Evolutionary conservation across 2,113 vertebrate species (phyloP), one percentile per base, ranked within the genome.

Genomic region (Poeciliopsis turrubarensis): DNA sequence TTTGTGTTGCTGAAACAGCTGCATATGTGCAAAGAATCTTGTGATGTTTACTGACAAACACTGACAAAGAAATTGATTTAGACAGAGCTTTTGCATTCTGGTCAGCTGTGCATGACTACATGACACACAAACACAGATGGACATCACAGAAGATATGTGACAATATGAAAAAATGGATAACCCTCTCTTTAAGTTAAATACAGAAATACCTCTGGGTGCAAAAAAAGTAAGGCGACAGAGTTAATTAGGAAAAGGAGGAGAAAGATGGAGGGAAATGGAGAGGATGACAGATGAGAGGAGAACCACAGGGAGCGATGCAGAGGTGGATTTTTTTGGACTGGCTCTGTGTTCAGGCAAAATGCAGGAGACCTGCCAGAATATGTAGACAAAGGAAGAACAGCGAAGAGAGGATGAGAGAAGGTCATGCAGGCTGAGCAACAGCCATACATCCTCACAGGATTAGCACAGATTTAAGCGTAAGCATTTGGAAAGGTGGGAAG

Each of bases 301-400:
- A 84, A 69, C 71, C 74, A 63, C 29, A 37, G 66, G 79, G 75
- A 67, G 72, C 63, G 64, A 85, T 80, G 78, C 68, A 79, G 68
- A 65, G 78, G 67, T 79, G 69, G 66, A 54, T 81, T 72, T 72
- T 87, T 86, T 63, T 80, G 76, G 80, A 75, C 77, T n/a, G n/a
- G 41, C 6, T 84, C 1, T 73, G 80, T 87, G 84, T 84, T 87
- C 77, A 80, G 87, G 70, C 39, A 75, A 78, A 90, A 90, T 26
- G 12, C 44, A 51, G 75, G 77, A 82, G 71, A 77, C 17, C 65
- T 61, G 83, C 87, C 86, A 85, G 77, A 75, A 72, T 64, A 44
- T 63, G 75, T 11, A 78, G 76, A 91, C 80, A 90, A 90, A 77
- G 67, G 77, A 81, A 57, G 57, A 82, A 60, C 63, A 73, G 75